A percentile compares a stretch with the other conserved stretches of the same genome.
Conservation (phyloP, 2,113 vertebrate species). For the Tenrec ecaudatus region DNA sequence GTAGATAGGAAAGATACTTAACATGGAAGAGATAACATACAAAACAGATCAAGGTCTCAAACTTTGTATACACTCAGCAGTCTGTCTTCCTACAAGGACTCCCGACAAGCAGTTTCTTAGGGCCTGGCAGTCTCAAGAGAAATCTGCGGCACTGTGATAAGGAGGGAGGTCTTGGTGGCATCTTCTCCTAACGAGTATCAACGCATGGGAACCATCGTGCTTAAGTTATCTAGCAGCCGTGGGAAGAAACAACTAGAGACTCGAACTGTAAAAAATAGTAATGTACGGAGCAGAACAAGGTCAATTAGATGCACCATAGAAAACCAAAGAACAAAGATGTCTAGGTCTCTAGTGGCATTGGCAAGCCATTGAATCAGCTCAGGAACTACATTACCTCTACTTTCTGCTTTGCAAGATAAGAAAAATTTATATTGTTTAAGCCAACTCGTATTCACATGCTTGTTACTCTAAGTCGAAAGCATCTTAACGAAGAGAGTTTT, state of each 20-base stretch:
- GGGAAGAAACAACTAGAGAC: neutral
- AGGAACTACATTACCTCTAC: neutral
- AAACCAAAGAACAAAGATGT: neutral
- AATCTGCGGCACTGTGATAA: neutral
- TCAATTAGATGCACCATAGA: neutral
- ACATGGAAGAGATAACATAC: neutral
- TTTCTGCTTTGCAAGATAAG: neutral
- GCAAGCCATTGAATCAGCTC: neutral
- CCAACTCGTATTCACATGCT: neutral
- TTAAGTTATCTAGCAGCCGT: neutral
- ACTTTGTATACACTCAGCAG: neutral
- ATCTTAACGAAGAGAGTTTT: neutral
- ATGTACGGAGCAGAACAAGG: neutral
- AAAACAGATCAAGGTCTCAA: neutral
- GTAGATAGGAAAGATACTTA: neutral
- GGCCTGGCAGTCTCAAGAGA: neutral
- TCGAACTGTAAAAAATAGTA: neutral
- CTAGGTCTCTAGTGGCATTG: neutral
- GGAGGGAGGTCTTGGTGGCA: neutral
- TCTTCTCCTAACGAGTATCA: neutral
- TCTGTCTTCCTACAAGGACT: neutral
- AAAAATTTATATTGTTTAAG: neutral
- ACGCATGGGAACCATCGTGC: neutral
- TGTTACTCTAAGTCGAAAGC: neutral
- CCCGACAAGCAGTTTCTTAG: neutral